Percentiles rank a stretch among this genome's conserved stretches.
Conservation (phyloP, 2,113 vertebrate genomes). For the Cheirogaleus medius region DNA sequence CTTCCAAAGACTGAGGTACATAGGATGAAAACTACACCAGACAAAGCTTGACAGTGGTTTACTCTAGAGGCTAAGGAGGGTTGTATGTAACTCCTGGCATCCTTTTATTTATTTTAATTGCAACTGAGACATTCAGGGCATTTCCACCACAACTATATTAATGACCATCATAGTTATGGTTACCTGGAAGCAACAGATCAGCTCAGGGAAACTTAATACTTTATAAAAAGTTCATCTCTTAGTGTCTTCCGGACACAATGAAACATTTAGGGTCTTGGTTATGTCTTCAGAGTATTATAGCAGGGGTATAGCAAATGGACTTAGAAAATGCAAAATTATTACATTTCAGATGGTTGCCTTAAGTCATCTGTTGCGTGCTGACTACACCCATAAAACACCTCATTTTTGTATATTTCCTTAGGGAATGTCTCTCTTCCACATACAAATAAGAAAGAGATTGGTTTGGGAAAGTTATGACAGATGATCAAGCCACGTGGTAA, state of each 20-base stretch:
- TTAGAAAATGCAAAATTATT: slow-evolving; percentile 68
- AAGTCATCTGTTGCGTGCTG: slow-evolving; percentile 67
- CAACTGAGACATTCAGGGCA: neutral
- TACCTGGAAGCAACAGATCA: slow-evolving; percentile 61
- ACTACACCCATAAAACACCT: slow-evolving; percentile 70
- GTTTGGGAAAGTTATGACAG: slow-evolving; percentile 49
- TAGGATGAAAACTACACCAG: neutral
- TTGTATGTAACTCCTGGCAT: neutral
- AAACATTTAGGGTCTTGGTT: slow-evolving; percentile 59
- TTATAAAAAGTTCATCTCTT: slow-evolving; percentile 56
- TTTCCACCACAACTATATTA: slow-evolving; percentile 45
- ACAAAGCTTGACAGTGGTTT: neutral
- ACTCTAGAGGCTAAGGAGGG: neutral
- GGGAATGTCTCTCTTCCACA: slow-evolving; percentile 52
- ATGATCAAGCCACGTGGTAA: slow-evolving; percentile 10
- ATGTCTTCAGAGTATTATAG: slow-evolving; percentile 48
- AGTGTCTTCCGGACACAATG: slow-evolving; percentile 60
- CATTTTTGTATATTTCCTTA: slow-evolving; percentile 64
- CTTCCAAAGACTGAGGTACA: neutral
- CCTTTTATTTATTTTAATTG: slow-evolving; percentile 71
- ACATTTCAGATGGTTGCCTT: slow-evolving; percentile 48
- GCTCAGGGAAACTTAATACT: slow-evolving; percentile 56
- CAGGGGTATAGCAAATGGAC: slow-evolving; percentile 28
- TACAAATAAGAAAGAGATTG: slow-evolving; percentile 69
- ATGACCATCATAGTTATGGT: slow-evolving; percentile 47